phyloP scores from a whole-genome alignment of 2,797 vertebrate species.

The Pipistrellus kuhlii region DNA sequence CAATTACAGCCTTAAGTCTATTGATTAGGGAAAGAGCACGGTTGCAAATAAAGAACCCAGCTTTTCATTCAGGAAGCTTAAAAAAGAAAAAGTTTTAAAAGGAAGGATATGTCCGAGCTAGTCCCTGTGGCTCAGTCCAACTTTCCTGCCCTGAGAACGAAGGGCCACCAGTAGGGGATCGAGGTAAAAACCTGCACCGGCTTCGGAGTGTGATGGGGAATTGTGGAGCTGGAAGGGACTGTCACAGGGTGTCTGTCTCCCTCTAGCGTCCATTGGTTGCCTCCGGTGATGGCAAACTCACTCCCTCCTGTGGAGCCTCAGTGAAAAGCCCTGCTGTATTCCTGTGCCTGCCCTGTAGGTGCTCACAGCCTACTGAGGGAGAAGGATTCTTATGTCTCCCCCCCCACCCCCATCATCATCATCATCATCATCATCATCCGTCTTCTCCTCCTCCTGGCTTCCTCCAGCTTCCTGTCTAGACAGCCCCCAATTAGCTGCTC shows the following conservation, averaged over 20 bases:
- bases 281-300: neutral
- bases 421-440: too few species aligned
- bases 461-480: conserved; percentile 88
- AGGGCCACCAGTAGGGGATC: too few species aligned
- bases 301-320: neutral
- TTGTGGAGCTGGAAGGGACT: neutral
- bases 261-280: neutral
- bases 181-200: neutral
- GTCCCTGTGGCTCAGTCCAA: too few species aligned
- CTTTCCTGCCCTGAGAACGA: neutral
- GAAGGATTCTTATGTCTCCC: too few species aligned
- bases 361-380: neutral
- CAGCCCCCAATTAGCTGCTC: conserved; percentile 86
- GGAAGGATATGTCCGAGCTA: neutral
- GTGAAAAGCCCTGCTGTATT: neutral
- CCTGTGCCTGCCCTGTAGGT: too few species aligned
- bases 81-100: neutral
- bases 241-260: neutral
- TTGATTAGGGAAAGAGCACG: neutral
- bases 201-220: neutral
- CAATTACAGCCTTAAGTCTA: neutral
- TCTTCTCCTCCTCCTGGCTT: neutral
- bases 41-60: neutral
- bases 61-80: neutral
- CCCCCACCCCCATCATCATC: too few species aligned